These are phyloP conservation scores for Chionoecetes opilio DNA, from an alignment of 1,140 invertebrate genomes.

Conservation along the genomic window DNA sequence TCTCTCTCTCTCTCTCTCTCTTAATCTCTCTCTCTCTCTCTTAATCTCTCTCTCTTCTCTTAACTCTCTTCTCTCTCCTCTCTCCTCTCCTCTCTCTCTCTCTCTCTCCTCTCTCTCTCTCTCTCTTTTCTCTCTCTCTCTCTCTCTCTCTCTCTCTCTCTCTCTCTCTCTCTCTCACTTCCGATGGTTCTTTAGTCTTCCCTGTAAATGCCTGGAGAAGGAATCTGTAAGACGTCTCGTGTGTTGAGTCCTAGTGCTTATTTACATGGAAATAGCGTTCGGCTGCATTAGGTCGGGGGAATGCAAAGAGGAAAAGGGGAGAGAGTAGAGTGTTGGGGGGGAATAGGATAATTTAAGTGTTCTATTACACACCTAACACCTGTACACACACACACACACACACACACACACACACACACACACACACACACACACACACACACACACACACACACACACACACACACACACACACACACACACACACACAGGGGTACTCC, in stretches of 20 bases:
- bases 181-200: neutral
- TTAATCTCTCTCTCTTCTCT: neutral
- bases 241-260: neutral
- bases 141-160: neutral
- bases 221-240: conserved; percentile 2
- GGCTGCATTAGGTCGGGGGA: neutral
- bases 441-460: neutral
- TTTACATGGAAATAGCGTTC: conserved; percentile 29
- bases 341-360: neutral
- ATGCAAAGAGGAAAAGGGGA: neutral
- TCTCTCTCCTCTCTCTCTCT: neutral
- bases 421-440: neutral
- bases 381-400: too few species aligned
- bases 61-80: neutral
- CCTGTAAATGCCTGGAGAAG: neutral
- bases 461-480: neutral
- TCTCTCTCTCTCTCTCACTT: conserved; percentile 37
- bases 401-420: too few species aligned
- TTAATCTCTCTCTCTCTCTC: too few species aligned
- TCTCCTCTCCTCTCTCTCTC: too few species aligned
- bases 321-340: neutral
- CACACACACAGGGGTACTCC: too few species aligned
- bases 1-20: too few species aligned
- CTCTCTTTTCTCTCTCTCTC: neutral
- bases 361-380: neutral